Evolutionary conservation across 2,797 vertebrate species (phyloP), one percentile per base, ranked within the genome.

Genomic region (Hozukius guyotensis): DNA sequence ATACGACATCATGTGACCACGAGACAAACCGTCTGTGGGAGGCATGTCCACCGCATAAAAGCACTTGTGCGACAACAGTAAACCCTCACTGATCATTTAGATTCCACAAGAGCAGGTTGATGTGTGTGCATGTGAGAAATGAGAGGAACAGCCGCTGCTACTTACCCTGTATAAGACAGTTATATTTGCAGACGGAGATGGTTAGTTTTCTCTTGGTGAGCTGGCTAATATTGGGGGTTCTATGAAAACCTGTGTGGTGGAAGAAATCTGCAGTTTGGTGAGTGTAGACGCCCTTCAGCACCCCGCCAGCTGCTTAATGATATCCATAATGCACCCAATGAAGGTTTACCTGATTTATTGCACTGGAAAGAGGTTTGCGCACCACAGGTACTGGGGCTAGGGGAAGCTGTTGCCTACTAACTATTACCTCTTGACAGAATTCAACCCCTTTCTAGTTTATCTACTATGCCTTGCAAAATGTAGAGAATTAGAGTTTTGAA

Each of bases 271-370:
- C 56, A 25, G 25, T 76, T 76, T 53, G 68, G 63, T 25, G 34
- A 56, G 32, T 56, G 27, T 24, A 59, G 56, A 56, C 1, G 2
- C 10, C 27, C n/a, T 73, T 72, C 55, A 78, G 57, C 8, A 20
- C 36, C 55, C 31, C 0, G 1, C 63, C 83, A 85, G 86, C 66
- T 83, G 75, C 60, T 66, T 78, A 73, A 83, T 73, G 31, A 46
- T 38, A 61, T 61, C 14, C 18, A 49, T 67, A 60, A 71, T 31
- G 31, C 31, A 8, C 24, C 38, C 34, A 72, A 12, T 25, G 32
- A 32, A 52, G 52, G 52, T 49, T 60, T 36, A 55, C 32, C 60
- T 52, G n/a, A 76, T 62, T 32, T 38, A 68, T 42, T 72, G 14
- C 29, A 27, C 11, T 32, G 38, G 42, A 22, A 66, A 66, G 29